Conservation (phyloP, 1,140 invertebrate species). For the Rhysida immarginata region DNA sequence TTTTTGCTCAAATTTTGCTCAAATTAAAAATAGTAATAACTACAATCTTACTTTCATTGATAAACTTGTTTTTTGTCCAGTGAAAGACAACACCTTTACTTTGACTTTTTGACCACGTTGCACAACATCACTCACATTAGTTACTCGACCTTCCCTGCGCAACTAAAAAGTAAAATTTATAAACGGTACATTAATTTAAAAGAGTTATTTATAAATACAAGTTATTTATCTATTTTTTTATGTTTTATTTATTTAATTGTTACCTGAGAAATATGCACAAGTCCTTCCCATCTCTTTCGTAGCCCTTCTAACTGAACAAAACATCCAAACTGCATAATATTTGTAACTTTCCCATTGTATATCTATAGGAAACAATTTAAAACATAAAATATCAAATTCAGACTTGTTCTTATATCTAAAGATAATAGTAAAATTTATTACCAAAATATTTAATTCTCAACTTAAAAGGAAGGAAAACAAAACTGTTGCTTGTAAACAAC, state of each 20-base stretch:
- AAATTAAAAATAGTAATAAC: too few relatives aligned
- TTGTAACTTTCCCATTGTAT: constrained; percentile 69
- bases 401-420: too few relatives aligned
- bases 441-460: too few relatives aligned
- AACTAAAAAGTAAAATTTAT: constrained; percentile 31
- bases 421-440: too few relatives aligned
- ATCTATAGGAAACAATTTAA: too few relatives aligned
- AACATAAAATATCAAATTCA: background rate
- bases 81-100: constrained; percentile 78
- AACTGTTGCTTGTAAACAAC: too few relatives aligned
- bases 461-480: too few relatives aligned
- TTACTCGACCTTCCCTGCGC: constrained; percentile 79
- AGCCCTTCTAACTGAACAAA: constrained; percentile 93
- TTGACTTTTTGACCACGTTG: constrained; percentile 79
- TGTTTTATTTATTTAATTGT: background rate
- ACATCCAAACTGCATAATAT: constrained; percentile 92
- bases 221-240: background rate
- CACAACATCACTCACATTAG: constrained; percentile 87
- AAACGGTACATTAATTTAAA: background rate
- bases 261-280: constrained; percentile 92
- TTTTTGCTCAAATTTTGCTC: too few relatives aligned
- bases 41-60: constrained; percentile 81
- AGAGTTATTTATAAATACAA: background rate
- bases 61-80: constrained; percentile 85
- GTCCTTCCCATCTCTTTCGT: constrained; percentile 70